Evolutionary conservation across 2,113 vertebrate genomes (phyloP), one percentile per base, ranked within the genome.

Genomic region (Phylloscopus whistleri): DNA sequence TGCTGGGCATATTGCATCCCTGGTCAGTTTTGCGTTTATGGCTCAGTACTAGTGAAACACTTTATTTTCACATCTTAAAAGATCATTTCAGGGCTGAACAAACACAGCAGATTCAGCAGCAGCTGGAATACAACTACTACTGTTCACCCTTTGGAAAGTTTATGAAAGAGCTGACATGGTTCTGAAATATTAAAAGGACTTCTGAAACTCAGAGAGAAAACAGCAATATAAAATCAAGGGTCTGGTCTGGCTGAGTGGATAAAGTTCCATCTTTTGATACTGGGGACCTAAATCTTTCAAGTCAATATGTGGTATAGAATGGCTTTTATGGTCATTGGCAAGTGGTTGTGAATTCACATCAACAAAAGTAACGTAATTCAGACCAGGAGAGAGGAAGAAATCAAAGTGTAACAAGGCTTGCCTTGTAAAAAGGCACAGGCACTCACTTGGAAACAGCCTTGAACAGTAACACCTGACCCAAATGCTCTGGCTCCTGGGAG

Each of bases 71-170:
- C 96, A 95, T 97, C 95, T 97, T 97, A 95, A 95, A 96, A 97
- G 94, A 97, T 97, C 94, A 97, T 97, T 97, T 97, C 96, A 97
- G 93, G 96, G 93, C 94, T 97, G 96, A 97, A 95, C 95, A 97
- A 97, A 97, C 96, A 97, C 95, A 96, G 92, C 79, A 93, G 91
- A 96, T 95, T 96, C 94, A 95, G 96, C 90, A 94, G 79, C 96
- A 97, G 96, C 94, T 97, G 95, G 96, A 97, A 96, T 96, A 95
- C 92, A 91, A 19, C 90, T 94, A 95, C 95, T 94, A 95, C 96
- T 96, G 94, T 97, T 97, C 96, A 96, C 86, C 88, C 93, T 95
- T 93, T 95, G 95, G 96, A 97, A 97, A 95, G 95, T 94, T 97
- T 97, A 95, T 97, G 93, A 97, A 97, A 97, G 94, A 14, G 0